Conservation (phyloP, 1,140 invertebrate genomes). For the Drosophila guanche region DNA sequence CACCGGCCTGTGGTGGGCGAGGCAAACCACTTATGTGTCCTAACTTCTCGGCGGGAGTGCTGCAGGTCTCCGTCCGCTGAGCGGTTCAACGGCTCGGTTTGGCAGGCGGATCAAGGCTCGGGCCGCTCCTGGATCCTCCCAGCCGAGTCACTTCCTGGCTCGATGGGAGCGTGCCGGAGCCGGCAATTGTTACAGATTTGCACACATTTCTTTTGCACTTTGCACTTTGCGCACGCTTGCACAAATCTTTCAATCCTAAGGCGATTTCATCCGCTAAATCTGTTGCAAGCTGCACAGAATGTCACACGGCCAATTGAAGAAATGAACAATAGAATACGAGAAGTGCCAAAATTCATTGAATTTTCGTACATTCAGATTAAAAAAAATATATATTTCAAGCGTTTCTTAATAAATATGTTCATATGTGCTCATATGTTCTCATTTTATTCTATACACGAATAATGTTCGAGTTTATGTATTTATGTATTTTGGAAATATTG, state of each 20-base stretch:
- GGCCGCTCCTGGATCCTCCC: conserved; percentile 15
- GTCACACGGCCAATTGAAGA: conserved; percentile 76
- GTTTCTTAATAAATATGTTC: too few species aligned
- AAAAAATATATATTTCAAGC: too few species aligned
- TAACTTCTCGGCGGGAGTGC: conserved; percentile 28
- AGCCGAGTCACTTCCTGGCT: conserved; percentile 4
- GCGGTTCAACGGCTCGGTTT: conserved; percentile 17
- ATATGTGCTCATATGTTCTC: too few species aligned
- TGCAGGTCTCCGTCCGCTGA: not conserved
- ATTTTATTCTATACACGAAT: too few species aligned
- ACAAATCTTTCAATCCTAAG: conserved; percentile 64
- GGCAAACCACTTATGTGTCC: conserved; percentile 69
- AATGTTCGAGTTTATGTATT: too few species aligned
- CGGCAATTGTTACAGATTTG: conserved; percentile 61
- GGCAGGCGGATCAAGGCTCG: conserved; percentile 57
- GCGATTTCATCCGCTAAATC: conserved; percentile 67
- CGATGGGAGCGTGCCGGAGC: conserved; percentile 39
- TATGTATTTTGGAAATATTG: too few species aligned
- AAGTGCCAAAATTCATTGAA: conserved; percentile 1
- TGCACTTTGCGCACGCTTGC: conserved; percentile 43
- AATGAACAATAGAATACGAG: conserved; percentile 24
- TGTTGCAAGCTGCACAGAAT: conserved; percentile 77
- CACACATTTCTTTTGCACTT: conserved; percentile 24
- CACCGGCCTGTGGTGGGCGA: conserved; percentile 36
- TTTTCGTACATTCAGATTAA: not conserved